phyloP scores from a whole-genome alignment of 2,888 invertebrate species.

The Dromius quadrimaculatus region DNA sequence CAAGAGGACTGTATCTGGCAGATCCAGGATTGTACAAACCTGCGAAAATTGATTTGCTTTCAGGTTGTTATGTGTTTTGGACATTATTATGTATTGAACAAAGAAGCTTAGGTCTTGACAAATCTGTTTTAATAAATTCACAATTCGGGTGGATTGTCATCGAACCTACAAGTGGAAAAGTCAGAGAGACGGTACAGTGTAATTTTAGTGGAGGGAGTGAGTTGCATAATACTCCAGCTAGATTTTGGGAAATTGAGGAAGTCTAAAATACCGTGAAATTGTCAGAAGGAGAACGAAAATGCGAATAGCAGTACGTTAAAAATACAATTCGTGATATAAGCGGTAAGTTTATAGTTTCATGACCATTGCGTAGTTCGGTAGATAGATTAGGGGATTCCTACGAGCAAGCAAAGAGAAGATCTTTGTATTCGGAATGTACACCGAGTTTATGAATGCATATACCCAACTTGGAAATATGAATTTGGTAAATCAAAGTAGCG shows the following conservation, averaged over 20 bases:
- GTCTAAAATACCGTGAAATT: neutral
- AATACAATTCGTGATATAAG: neutral
- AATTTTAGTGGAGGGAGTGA: neutral
- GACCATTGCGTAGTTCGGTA: neutral
- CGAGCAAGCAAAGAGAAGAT: too few relatives aligned
- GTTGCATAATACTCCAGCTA: neutral
- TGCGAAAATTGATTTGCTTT: neutral
- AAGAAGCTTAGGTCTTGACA: neutral
- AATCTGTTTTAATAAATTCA: neutral
- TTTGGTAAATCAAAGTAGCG: neutral
- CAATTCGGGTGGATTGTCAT: conserved; percentile 3
- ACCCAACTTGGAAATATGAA: neutral
- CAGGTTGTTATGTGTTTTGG: neutral
- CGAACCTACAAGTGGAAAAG: neutral
- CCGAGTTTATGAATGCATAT: conserved; percentile 1
- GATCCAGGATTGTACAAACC: conserved; percentile 7
- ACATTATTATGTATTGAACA: neutral
- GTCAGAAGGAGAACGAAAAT: neutral
- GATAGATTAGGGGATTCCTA: neutral
- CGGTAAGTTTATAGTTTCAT: neutral
- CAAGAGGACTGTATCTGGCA: neutral
- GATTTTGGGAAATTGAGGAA: conserved; percentile 6
- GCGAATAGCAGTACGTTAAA: neutral
- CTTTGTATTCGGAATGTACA: too few relatives aligned
- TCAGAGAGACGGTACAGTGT: neutral